These are phyloP conservation scores for Eclectus roratus DNA, from an alignment of 2,113 vertebrate species.

Conservation along the genomic window DNA sequence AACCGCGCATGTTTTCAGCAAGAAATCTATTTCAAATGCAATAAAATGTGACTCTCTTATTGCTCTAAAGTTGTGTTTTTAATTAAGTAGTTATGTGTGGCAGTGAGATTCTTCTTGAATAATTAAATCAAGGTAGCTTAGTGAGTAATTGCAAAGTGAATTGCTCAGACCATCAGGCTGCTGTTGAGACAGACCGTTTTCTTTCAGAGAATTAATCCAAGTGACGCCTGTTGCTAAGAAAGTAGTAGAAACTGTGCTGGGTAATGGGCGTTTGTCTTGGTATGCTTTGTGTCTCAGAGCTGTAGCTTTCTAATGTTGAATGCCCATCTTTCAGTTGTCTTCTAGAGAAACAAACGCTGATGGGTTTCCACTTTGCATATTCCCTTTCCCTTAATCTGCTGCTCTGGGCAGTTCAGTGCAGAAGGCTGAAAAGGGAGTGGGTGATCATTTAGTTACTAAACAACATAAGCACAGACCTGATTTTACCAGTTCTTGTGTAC, in stretches of 20 bases:
- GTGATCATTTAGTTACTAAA: neutral
- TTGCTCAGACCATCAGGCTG: constrained; percentile 44
- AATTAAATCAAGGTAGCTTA: constrained; percentile 69
- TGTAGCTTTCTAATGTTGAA: neutral
- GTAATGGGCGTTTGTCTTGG: constrained; percentile 16
- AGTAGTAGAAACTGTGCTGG: neutral
- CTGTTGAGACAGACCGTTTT: constrained; percentile 39
- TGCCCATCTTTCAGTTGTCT: neutral
- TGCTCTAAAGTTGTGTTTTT: constrained; percentile 63
- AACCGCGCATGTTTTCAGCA: constrained; percentile 34
- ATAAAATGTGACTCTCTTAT: constrained; percentile 29
- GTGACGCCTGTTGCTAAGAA: neutral
- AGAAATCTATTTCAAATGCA: constrained; percentile 37
- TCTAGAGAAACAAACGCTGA: neutral
- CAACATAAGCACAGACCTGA: neutral
- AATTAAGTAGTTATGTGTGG: constrained; percentile 61
- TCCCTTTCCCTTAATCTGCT: neutral
- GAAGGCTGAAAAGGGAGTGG: neutral
- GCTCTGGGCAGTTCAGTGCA: neutral
- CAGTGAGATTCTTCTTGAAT: constrained; percentile 49
- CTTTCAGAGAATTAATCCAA: constrained; percentile 48
- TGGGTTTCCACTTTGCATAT: neutral
- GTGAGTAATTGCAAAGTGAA: constrained; percentile 62
- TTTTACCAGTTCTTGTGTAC: fast-evolving
- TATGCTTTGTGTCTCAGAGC: neutral